A percentile compares a stretch with the other conserved stretches of the same genome.
Conservation (phyloP, 2,797 vertebrate genomes). For the Cichlasoma orientale region DNA sequence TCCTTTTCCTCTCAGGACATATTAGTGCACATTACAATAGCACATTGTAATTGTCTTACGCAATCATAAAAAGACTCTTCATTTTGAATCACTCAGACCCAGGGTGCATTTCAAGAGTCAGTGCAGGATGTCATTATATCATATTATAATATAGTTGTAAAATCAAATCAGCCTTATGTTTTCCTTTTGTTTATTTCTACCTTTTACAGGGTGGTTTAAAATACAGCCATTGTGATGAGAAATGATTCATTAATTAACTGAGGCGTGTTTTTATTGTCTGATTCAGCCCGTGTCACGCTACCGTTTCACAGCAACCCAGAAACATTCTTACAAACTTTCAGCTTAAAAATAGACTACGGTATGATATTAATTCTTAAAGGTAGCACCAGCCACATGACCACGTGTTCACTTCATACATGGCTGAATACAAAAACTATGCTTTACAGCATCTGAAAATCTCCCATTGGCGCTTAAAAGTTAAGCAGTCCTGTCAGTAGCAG, state of each 20-base stretch:
- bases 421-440: slow-evolving; percentile 43
- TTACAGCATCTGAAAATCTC: slow-evolving; percentile 35
- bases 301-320: slow-evolving; percentile 74
- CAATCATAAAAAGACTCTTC: slow-evolving; percentile 45
- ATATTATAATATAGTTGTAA: slow-evolving; percentile 23
- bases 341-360: slow-evolving; percentile 52
- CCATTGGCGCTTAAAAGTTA: slow-evolving; percentile 25
- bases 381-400: slow-evolving; percentile 28
- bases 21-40: slow-evolving; percentile 29
- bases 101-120: slow-evolving; percentile 28
- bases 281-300: slow-evolving; percentile 47
- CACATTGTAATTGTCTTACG: slow-evolving; percentile 39
- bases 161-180: slow-evolving; percentile 47
- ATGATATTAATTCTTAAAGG: slow-evolving; percentile 55
- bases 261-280: slow-evolving; percentile 53
- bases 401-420: slow-evolving; percentile 36
- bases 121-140: slow-evolving; percentile 20
- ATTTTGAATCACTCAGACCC: slow-evolving; percentile 50
- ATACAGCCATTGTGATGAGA: slow-evolving; percentile 29
- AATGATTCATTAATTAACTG: slow-evolving; percentile 21
- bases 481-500: slow-evolving; percentile 12
- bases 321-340: slow-evolving; percentile 47
- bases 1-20: slow-evolving; percentile 47
- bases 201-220: slow-evolving; percentile 43
- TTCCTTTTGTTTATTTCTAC: slow-evolving; percentile 46